A percentile compares a stretch with the other conserved stretches of the same genome.
Evolutionary conservation across 1,140 invertebrate genomes (phyloP).

Genomic region (Halesus radiatus): DNA sequence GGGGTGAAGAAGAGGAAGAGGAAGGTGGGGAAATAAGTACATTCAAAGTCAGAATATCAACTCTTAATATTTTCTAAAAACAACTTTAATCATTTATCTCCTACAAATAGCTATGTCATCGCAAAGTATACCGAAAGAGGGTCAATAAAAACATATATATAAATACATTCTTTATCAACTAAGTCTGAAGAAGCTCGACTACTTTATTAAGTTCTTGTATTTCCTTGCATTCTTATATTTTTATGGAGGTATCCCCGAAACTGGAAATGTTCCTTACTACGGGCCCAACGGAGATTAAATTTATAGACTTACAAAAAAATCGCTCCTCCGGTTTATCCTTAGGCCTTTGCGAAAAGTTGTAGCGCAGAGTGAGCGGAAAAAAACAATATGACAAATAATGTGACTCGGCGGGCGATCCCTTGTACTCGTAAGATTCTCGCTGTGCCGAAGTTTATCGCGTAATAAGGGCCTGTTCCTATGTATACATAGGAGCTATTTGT

Average conservation of each 20-base stretch:
- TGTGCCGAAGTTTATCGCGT: constrained; percentile 35
- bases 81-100: no score
- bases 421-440: constrained; percentile 30
- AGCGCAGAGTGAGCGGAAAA: constrained; percentile 19
- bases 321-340: constrained; percentile 23
- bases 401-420: constrained; percentile 32
- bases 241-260: constrained; percentile 4
- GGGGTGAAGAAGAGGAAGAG: no score
- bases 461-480: constrained; percentile 34
- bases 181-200: background rate
- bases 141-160: no score
- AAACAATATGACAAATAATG: constrained; percentile 41
- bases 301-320: constrained; percentile 32
- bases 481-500: constrained; percentile 24
- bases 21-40: no score
- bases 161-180: background rate
- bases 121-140: background rate
- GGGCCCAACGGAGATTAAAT: constrained; percentile 32
- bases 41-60: no score
- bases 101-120: no score
- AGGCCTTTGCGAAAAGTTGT: constrained; percentile 16
- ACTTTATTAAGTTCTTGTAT: constrained; percentile 3
- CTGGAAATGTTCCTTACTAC: background rate
- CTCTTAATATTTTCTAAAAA: no score
- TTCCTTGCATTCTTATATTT: background rate